Evolutionary conservation across 2,888 invertebrate species (phyloP), one percentile per base, ranked within the genome.

Genomic region (Apantesis nais): DNA sequence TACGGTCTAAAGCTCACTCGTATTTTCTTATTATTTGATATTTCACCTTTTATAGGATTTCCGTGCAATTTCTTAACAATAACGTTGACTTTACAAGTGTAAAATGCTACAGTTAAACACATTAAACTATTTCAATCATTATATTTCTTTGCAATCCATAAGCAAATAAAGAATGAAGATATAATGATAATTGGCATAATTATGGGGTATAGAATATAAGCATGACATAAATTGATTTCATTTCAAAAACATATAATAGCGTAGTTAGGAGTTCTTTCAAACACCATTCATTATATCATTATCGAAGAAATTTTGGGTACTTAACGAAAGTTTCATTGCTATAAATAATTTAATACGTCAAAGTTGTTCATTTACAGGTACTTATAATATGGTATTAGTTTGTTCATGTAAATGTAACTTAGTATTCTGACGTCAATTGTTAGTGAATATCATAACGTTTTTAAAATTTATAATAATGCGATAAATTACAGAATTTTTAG

Each of bases 151-250:
- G 22, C 22, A 19, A 63, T 44, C 31, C 44, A 22, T 44, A 41
- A 19, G 11, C 31, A 44, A 63, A 44, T 63, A 63, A 44, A 22
- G 5, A 44, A 63, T 44, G 22, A 63, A 4, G 22, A 29, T 22
- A 31, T 63, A 63, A 63, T 63, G 63, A 63, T 63, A 44, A 63
- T 63, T 44, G 63, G 2, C 4, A 63, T 41, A 29, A 44, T 63
- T 44, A 63, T 31, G 11, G 29, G 22, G 44, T 29, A n/a, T 63
- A 2, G 25, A 63, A 63, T 29, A 63, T 29, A 44, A 31, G 31
- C 22, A 22, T 12, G 4, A 63, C 29, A 31, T 44, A 44, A 44
- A 29, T 19, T 16, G 31, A 63, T 63, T 63, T 22, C 29, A 22
- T 44, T 29, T 44, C 19, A 63, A 63, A 44, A 44, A 44, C 22